These are phyloP conservation scores for Adrianichthys oophorus DNA, from an alignment of 2,797 vertebrate species.

Conservation along the genomic window DNA sequence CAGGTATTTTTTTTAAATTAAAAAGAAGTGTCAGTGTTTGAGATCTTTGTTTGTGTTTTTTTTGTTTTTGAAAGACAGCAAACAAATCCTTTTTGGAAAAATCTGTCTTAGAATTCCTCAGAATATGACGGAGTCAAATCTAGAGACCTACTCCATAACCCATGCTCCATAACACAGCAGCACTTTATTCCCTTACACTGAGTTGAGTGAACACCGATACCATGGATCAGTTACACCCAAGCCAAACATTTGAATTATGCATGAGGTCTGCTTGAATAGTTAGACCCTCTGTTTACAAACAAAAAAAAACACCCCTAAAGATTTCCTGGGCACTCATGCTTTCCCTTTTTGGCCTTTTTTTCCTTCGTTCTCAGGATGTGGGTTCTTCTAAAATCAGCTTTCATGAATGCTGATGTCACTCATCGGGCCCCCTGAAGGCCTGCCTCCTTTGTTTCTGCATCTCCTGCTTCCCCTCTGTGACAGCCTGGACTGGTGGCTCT, in stretches of 20 bases:
- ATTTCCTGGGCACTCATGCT: neutral
- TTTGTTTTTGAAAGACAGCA: too few species aligned
- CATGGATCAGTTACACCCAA: neutral
- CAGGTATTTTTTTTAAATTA: too few species aligned
- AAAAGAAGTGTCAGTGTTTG: too few species aligned
- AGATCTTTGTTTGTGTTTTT: too few species aligned
- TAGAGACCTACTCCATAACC: too few species aligned
- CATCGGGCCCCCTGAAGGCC: constrained; percentile 21
- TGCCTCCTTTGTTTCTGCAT: constrained; percentile 32
- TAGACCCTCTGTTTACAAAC: neutral
- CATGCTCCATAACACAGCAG: too few species aligned
- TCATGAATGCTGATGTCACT: constrained; percentile 20
- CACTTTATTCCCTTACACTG: too few species aligned
- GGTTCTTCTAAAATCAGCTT: constrained; percentile 3
- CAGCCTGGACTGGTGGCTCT: constrained; percentile 55
- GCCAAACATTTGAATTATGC: neutral
- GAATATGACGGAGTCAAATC: too few species aligned
- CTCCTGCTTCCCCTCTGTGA: constrained; percentile 49
- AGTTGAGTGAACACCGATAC: too few species aligned
- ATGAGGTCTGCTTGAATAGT: neutral
- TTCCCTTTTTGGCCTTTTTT: neutral
- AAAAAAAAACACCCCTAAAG: neutral
- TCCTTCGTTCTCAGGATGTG: constrained; percentile 6
- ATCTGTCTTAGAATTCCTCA: too few species aligned
- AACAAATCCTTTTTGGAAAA: too few species aligned